These are phyloP conservation scores for Ptilorrhoa leucosticta DNA, from an alignment of 2,113 vertebrate species.

Conservation along the genomic window DNA sequence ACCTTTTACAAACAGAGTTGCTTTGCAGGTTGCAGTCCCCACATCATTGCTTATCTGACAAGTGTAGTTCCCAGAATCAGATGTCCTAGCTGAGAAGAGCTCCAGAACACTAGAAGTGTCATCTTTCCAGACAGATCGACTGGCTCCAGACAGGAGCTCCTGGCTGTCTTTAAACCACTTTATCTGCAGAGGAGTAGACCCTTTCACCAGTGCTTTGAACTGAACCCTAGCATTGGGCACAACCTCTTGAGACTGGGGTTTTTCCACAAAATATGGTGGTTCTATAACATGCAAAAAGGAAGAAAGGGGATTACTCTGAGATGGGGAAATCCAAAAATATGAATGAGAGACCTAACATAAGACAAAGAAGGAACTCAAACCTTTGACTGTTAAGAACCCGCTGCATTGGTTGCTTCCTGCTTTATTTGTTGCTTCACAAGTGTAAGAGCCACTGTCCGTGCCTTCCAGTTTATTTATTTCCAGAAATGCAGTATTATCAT, in stretches of 20 bases:
- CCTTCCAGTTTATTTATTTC: slow-evolving; percentile 90
- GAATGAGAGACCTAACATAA: background rate
- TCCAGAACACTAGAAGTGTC: slow-evolving; percentile 87
- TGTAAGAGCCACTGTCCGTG: slow-evolving; percentile 87
- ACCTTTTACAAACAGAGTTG: slow-evolving; percentile 96
- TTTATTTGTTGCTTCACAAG: slow-evolving; percentile 90
- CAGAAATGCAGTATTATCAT: slow-evolving; percentile 93
- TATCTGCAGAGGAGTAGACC: slow-evolving; percentile 87
- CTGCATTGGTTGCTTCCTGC: slow-evolving; percentile 92
- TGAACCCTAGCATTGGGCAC: slow-evolving; percentile 88
- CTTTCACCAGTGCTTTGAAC: slow-evolving; percentile 85
- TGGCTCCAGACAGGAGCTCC: slow-evolving; percentile 83
- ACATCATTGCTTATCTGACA: slow-evolving; percentile 96
- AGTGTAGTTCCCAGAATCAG: slow-evolving; percentile 89
- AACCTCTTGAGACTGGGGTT: slow-evolving; percentile 87
- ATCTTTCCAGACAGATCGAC: slow-evolving; percentile 86
- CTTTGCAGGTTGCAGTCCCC: slow-evolving; percentile 85
- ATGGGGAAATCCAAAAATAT: background rate
- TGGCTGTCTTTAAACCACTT: slow-evolving; percentile 97
- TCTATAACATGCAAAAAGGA: slow-evolving; percentile 73
- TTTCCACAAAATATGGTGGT: slow-evolving; percentile 90
- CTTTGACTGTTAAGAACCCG: slow-evolving; percentile 90
- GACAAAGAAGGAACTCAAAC: slow-evolving; percentile 70
- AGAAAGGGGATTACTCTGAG: slow-evolving; percentile 12
- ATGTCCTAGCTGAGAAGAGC: slow-evolving; percentile 85